Conservation (phyloP, 1,140 invertebrate species). For the Rhopalosiphum maidis region DNA sequence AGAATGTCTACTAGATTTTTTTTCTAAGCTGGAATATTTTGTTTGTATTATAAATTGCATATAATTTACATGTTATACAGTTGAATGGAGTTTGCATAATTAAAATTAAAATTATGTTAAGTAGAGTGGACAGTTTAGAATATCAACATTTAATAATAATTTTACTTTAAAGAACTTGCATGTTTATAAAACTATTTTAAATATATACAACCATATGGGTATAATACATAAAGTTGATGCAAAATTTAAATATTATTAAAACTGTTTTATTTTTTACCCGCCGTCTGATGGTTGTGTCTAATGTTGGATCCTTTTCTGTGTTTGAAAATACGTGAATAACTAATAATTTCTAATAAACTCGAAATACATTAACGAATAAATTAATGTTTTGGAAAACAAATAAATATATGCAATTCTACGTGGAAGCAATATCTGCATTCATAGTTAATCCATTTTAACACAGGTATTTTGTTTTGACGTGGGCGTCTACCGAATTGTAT, state of each 20-base stretch:
- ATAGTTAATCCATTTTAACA: not conserved
- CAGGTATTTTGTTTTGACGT: not conserved
- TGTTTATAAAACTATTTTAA: not conserved
- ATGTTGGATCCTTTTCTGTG: not conserved
- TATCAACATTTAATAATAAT: not conserved
- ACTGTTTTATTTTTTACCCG: not conserved
- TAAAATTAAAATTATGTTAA: not conserved
- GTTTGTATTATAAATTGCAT: not conserved
- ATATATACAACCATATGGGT: not conserved
- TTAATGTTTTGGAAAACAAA: not conserved
- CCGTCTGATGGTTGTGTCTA: not conserved
- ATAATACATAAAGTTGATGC: not conserved
- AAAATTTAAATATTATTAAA: not conserved
- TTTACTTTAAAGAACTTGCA: not conserved
- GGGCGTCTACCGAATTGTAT: not conserved
- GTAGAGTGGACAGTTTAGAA: not conserved
- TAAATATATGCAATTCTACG: not conserved
- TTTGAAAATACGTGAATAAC: not conserved
- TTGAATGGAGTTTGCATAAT: not conserved
- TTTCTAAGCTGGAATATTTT: not conserved
- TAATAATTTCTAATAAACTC: not conserved
- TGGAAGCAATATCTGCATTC: not conserved
- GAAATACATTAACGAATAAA: not conserved
- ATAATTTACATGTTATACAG: not conserved
- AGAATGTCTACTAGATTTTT: not conserved